These are phyloP conservation scores for Drosophila jambulina DNA, from an alignment of 1,140 invertebrate species.

Conservation along the genomic window DNA sequence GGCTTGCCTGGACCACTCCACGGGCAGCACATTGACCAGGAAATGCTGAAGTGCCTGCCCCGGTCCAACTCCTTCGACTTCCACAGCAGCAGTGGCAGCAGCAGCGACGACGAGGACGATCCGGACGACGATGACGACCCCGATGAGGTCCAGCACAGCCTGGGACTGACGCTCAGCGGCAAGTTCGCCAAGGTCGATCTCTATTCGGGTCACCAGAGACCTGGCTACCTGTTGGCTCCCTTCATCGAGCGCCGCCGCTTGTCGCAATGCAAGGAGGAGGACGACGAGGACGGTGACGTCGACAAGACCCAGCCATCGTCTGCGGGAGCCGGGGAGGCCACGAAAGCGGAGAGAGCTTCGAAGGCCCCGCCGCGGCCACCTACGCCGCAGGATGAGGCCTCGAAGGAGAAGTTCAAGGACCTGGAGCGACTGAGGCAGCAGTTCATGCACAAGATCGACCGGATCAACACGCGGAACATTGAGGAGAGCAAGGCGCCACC, in stretches of 20 bases:
- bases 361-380: slow-evolving; percentile 75
- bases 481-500: slow-evolving; percentile 67
- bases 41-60: slow-evolving; percentile 58
- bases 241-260: slow-evolving; percentile 89
- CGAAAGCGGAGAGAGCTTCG: slow-evolving; percentile 54
- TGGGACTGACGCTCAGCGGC: slow-evolving; percentile 54
- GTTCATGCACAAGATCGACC: slow-evolving; percentile 83
- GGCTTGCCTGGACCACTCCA: slow-evolving; percentile 31
- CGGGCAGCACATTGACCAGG: slow-evolving; percentile 41
- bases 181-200: slow-evolving; percentile 62
- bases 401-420: slow-evolving; percentile 78
- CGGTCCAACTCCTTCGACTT: slow-evolving; percentile 73
- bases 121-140: slow-evolving; percentile 53
- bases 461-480: slow-evolving; percentile 75
- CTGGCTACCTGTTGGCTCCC: slow-evolving; percentile 86
- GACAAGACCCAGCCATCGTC: slow-evolving; percentile 54
- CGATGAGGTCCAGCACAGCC: slow-evolving; percentile 30
- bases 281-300: slow-evolving; percentile 88
- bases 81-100: slow-evolving; percentile 69
- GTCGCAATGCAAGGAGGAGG: slow-evolving; percentile 93
- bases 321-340: slow-evolving; percentile 1
- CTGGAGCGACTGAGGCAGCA: slow-evolving; percentile 76
- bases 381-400: slow-evolving; percentile 66
- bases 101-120: slow-evolving; percentile 68
- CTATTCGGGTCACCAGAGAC: slow-evolving; percentile 59